Percentiles rank a stretch among this genome's conserved stretches.
phyloP scores from a whole-genome alignment of 2,888 invertebrate species.

The Nesidiocoris tenuis region DNA sequence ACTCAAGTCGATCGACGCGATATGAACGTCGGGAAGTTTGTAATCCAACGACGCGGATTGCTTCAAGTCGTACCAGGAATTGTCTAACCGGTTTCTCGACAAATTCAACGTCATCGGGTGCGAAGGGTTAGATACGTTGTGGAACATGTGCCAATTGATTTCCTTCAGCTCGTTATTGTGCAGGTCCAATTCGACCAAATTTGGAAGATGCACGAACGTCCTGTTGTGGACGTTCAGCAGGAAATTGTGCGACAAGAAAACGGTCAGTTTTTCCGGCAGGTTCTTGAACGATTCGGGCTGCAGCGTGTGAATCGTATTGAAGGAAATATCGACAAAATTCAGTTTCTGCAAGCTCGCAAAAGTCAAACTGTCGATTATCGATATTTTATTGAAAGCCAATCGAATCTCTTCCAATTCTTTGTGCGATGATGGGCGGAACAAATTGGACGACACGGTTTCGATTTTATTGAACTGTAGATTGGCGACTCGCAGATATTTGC shows the following conservation, averaged over 20 bases:
- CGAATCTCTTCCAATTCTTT: constrained; percentile 76
- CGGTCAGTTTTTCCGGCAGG: constrained; percentile 73
- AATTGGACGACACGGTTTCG: constrained; percentile 65
- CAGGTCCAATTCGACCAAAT: constrained; percentile 74
- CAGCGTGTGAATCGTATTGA: constrained; percentile 71
- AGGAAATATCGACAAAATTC: constrained; percentile 74
- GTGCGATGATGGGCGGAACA: constrained; percentile 70
- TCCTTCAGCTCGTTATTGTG: constrained; percentile 74
- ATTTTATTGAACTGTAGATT: constrained; percentile 85
- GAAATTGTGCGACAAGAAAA: constrained; percentile 80
- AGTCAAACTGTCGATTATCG: constrained; percentile 65
- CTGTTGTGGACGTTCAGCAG: constrained; percentile 70
- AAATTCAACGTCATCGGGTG: constrained; percentile 72
- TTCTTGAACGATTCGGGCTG: constrained; percentile 72
- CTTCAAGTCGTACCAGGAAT: constrained; percentile 52
- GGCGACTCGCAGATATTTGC: constrained; percentile 72
- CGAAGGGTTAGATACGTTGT: constrained; percentile 66
- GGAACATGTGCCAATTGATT: constrained; percentile 67
- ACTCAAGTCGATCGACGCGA: constrained; percentile 70
- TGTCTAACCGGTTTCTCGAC: constrained; percentile 66
- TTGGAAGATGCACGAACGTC: constrained; percentile 74
- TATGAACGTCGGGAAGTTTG: constrained; percentile 57
- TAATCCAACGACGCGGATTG: constrained; percentile 51
- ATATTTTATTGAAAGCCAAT: constrained; percentile 77
- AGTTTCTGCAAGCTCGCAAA: constrained; percentile 72